Evolutionary conservation across 2,888 invertebrate genomes (phyloP).

Genomic region (Xylota segnis): DNA sequence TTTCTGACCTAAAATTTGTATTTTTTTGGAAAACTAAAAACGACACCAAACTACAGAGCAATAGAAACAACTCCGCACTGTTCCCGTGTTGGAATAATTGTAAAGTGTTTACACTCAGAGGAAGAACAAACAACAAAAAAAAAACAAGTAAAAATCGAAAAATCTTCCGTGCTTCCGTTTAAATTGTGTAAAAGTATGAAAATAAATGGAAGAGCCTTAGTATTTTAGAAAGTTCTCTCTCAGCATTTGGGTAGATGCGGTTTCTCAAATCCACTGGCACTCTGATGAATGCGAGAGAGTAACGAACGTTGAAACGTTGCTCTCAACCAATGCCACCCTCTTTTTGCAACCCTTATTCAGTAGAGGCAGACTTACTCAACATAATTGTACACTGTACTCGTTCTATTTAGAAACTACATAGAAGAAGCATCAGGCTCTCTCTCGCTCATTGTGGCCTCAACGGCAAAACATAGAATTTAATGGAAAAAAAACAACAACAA

Average conservation of each 20-base stretch:
- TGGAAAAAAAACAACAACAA: constrained; percentile 12
- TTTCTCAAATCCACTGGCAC: constrained; percentile 29
- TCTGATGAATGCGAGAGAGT: constrained; percentile 10
- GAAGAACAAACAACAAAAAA: background rate
- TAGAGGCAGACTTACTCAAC: constrained; percentile 49
- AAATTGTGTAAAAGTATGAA: constrained; percentile 66
- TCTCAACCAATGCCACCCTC: constrained; percentile 58
- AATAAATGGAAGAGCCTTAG: constrained; percentile 58
- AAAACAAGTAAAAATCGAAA: constrained; percentile 32
- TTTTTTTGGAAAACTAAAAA: background rate
- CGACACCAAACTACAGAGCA: constrained; percentile 4
- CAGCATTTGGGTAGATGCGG: constrained; percentile 44
- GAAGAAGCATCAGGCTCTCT: constrained; percentile 61
- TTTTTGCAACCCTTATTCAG: constrained; percentile 53
- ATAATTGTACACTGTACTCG: constrained; percentile 51
- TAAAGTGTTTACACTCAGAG: constrained; percentile 31
- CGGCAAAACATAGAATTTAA: constrained; percentile 57
- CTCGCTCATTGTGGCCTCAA: constrained; percentile 37
- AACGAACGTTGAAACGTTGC: constrained; percentile 41
- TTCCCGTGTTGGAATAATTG: constrained; percentile 4
- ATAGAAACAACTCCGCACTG: background rate
- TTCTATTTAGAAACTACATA: constrained; percentile 59
- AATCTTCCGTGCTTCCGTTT: constrained; percentile 50
- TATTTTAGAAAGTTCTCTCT: constrained; percentile 66
- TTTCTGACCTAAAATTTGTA: constrained; percentile 36